Evolutionary conservation across 2,113 vertebrate species (phyloP), one percentile per base, ranked within the genome.

Genomic region (Notechis scutatus): DNA sequence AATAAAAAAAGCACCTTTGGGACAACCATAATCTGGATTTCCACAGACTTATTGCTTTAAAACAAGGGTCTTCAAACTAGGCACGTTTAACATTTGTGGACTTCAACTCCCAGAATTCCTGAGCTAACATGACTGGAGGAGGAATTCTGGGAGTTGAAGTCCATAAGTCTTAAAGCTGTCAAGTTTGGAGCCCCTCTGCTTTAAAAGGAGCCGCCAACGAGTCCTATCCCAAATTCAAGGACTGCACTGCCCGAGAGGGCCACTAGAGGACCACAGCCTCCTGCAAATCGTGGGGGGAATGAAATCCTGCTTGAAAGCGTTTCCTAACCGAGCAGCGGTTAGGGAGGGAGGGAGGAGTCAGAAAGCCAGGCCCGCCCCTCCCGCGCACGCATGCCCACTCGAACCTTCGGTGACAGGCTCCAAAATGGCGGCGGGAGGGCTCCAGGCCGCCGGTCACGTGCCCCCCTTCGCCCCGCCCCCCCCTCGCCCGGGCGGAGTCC

Each of bases 391-490:
- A 47, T 45, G 21, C 42, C 11, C 24, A 47, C 45, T 26, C 21
- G 21, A 1, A 39, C 0, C 15, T 74, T 74, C 5, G 85, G 7
- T 1, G 42, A 87, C 45, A 26, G 85, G 2, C 12, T 24, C 11
- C 23, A 87, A 50, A 29, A 47, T 47, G 23, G 85, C 85, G 23
- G 4, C 24, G 42, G 24, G 24, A 47, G 18, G 29, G 26, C 14
- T 42, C 2, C 74, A 3, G 42, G 0, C 52, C 5, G 2, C 9
- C 52, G 94, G 85, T 92, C 93, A 93, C 91, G 90, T 93, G 61
- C 61, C 89, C 29, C 21, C 26, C 5, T 0, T 0, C 3, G 0
- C 0, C 0, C 8, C 0, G 0, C 15, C 1, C 7, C 26, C 20
- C 56, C 7, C 86, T 94, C 93, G 15, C 7, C 52, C n/a, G n/a